These are phyloP conservation scores for Philhelius pedissequus DNA, from an alignment of 2,888 invertebrate species.

Conservation along the genomic window DNA sequence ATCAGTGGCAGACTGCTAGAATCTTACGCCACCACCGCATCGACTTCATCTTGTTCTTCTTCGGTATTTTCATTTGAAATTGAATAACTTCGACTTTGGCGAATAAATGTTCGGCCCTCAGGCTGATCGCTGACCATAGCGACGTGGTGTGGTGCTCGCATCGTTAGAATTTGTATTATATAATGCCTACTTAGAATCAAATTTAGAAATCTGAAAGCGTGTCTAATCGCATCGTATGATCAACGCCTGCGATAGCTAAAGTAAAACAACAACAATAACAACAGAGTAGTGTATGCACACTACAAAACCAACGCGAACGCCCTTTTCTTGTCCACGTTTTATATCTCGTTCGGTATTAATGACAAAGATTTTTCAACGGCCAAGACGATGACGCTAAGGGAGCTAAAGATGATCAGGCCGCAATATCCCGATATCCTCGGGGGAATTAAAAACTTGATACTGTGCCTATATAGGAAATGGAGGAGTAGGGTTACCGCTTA, in stretches of 20 bases:
- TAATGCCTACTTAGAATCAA: constrained; percentile 64
- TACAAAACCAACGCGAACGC: constrained; percentile 58
- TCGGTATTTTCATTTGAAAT: constrained; percentile 35
- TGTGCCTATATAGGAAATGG: neutral
- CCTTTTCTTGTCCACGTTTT: constrained; percentile 61
- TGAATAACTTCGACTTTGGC: constrained; percentile 61
- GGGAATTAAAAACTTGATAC: constrained; percentile 31
- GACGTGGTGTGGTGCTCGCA: constrained; percentile 44
- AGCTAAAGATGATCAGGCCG: constrained; percentile 12
- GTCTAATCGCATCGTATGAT: constrained; percentile 55
- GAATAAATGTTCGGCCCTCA: constrained; percentile 28
- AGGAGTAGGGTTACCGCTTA: constrained; percentile 22
- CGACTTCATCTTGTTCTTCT: neutral
- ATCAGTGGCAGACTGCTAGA: constrained; percentile 9
- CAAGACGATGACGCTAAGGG: constrained; percentile 45
- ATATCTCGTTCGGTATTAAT: constrained; percentile 58
- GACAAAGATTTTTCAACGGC: constrained; percentile 55
- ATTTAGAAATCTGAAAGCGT: constrained; percentile 62
- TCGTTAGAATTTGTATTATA: constrained; percentile 59
- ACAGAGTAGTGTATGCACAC: neutral
- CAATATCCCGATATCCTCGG: neutral
- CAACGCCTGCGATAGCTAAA: constrained; percentile 46
- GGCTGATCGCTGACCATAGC: constrained; percentile 29
- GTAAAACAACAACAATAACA: constrained; percentile 18
- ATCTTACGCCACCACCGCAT: constrained; percentile 21